Conservation (phyloP, 2,797 vertebrate genomes). For the Lycodopsis pacificus region DNA sequence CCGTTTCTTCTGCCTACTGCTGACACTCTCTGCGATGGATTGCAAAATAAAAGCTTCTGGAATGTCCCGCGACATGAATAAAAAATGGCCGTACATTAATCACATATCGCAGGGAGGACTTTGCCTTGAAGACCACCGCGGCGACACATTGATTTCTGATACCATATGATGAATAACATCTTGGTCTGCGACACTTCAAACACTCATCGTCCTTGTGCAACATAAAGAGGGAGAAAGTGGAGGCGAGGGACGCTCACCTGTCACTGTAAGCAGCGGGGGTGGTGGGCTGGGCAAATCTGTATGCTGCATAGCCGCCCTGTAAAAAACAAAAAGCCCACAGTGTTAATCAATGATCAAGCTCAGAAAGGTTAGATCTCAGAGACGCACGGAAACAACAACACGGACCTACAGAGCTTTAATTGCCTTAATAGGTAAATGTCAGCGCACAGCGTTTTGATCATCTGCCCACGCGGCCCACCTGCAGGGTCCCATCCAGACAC, state of each 20-base stretch:
- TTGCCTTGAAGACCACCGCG: not conserved
- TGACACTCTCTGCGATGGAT: not conserved
- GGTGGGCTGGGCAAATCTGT: constrained; percentile 95
- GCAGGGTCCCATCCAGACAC: constrained; percentile 49
- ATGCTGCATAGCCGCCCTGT: constrained; percentile 95
- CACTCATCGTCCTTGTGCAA: not conserved
- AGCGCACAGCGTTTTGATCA: constrained; percentile 47
- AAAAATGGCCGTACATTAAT: not conserved
- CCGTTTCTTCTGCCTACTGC: not conserved
- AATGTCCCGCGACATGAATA: not conserved
- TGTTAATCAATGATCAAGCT: constrained; percentile 59
- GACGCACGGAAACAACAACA: constrained; percentile 15
- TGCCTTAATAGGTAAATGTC: constrained; percentile 58
- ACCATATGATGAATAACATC: not conserved
- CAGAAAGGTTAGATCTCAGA: constrained; percentile 62
- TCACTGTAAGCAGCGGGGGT: constrained; percentile 94
- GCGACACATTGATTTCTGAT: constrained; percentile 5
- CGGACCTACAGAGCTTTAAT: constrained; percentile 18
- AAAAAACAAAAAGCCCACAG: constrained; percentile 30
- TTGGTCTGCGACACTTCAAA: not conserved
- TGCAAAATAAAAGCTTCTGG: not conserved
- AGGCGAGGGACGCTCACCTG: constrained; percentile 82
- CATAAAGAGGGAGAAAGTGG: not conserved
- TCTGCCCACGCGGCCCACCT: constrained; percentile 7
- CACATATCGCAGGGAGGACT: not conserved